phyloP scores from a whole-genome alignment of 2,113 vertebrate species.

The Motacilla alba region DNA sequence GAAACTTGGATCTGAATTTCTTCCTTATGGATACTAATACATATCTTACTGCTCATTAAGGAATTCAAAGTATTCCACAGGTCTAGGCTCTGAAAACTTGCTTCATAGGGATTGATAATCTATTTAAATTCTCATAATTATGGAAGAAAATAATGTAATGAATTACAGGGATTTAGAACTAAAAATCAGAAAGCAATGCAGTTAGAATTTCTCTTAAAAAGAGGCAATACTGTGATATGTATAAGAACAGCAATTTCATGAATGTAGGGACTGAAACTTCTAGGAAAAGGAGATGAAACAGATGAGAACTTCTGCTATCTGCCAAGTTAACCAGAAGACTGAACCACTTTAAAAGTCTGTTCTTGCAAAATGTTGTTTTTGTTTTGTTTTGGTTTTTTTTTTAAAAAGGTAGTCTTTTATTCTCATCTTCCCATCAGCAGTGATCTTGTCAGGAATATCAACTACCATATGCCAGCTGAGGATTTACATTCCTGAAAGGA shows the following conservation, averaged over 20 bases:
- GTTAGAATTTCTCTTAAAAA: not conserved
- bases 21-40: not conserved
- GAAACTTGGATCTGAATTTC: not conserved
- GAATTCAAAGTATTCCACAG: not conserved
- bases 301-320: not conserved
- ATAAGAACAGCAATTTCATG: not conserved
- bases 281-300: not conserved
- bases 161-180: not conserved
- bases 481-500: slow-evolving; percentile 21
- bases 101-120: not conserved
- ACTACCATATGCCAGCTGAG: not conserved
- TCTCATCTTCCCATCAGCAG: not conserved
- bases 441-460: slow-evolving; percentile 45
- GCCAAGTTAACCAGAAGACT: not conserved
- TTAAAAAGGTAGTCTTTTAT: not conserved
- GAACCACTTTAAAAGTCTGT: not conserved
- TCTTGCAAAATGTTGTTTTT: not conserved
- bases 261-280: not conserved
- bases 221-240: not conserved
- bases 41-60: not conserved
- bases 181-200: not conserved
- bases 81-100: not conserved
- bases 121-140: not conserved
- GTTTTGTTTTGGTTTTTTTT: too few species aligned
- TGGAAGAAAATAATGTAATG: not conserved